Base-by-base conservation (phyloP, 2,888 invertebrate species). In the Opisthograptis luteolata region DNA sequence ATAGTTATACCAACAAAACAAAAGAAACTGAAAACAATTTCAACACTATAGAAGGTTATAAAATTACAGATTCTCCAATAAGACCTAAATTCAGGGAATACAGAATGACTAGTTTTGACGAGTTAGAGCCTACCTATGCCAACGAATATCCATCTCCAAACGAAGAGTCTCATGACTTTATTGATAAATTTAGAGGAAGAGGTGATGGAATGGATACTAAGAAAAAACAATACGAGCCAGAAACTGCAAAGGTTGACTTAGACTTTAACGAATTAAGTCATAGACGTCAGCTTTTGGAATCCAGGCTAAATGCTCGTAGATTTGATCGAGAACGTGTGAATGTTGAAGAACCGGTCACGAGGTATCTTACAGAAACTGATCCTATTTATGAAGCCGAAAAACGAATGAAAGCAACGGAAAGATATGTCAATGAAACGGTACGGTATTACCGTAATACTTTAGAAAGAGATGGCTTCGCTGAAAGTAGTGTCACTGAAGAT, bases 211-310 rank as follows among this genome's bases (percentile, higher is more conserved):
- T 93, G 93, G 93, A 94, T 58, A 92, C 93, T 12, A 92, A 92
- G 66, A 86, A 92, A 49, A 91, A 92, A 47, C 80, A 82, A 32
- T 90, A 84, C 60, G 82, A 91, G 77, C 57, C 74, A 9, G 88
- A 89, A 62, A 64, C 61, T 9, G 66, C 72, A 12, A 87, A 86
- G 64, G 47, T 81, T 17, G 87, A 88, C 60, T 76, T 88, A 62
- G 82, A 89, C 63, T 91, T 91, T 25, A 91, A 91, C 63, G 94
- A 95, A 68, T 74, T 96, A 47, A 95, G 95, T 68, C 94, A 95
- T 19, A 87, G 96, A 39, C 90, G 96, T 9, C 94, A 95, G 54
- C 91, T 95, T 25, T 84, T 96, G 9, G 96, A 96, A 76, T 96
- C 96, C 0, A 91, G 96, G 51, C 92, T 96, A 35, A 93, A 94